phyloP scores from a whole-genome alignment of 1,140 invertebrate genomes.

The Radopholus similis region DNA sequence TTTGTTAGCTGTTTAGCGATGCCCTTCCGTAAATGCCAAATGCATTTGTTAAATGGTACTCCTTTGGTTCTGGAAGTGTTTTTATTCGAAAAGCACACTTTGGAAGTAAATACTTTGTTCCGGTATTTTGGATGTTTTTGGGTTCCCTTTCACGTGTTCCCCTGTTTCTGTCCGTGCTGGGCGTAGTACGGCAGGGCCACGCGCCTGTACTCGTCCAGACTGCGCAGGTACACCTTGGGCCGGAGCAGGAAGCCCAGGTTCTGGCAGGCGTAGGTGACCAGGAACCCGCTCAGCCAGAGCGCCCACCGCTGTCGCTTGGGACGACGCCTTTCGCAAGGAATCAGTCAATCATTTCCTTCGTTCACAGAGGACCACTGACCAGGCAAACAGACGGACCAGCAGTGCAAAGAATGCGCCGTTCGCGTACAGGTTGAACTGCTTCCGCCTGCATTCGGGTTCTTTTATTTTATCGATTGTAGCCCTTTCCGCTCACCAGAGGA shows the following conservation, averaged over 20 bases:
- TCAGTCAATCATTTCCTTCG: conserved; percentile 10
- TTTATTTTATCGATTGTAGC: background rate
- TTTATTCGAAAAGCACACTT: no score
- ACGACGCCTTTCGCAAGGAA: conserved; percentile 29
- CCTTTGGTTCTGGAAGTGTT: no score
- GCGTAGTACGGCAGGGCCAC: conserved; percentile 21
- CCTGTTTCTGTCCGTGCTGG: background rate
- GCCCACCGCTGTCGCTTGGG: conserved; percentile 45
- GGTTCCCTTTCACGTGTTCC: no score
- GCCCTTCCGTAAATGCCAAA: no score
- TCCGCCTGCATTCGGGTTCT: conserved; percentile 36
- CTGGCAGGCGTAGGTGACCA: conserved; percentile 41
- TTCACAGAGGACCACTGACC: conserved; percentile 20
- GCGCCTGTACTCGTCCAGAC: conserved; percentile 45
- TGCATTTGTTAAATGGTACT: no score
- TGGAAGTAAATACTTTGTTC: no score
- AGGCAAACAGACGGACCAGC: conserved; percentile 37
- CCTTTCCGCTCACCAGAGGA: conserved; percentile 29
- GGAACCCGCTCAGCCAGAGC: conserved; percentile 42
- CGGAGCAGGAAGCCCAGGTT: conserved; percentile 29
- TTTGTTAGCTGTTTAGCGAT: no score
- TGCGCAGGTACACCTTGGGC: conserved; percentile 45
- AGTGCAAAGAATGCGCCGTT: conserved; percentile 42
- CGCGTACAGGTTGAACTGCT: conserved; percentile 27
- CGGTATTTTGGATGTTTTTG: no score